phyloP scores from a whole-genome alignment of 2,797 vertebrate genomes.

The Dendrocincla tyrannina region DNA sequence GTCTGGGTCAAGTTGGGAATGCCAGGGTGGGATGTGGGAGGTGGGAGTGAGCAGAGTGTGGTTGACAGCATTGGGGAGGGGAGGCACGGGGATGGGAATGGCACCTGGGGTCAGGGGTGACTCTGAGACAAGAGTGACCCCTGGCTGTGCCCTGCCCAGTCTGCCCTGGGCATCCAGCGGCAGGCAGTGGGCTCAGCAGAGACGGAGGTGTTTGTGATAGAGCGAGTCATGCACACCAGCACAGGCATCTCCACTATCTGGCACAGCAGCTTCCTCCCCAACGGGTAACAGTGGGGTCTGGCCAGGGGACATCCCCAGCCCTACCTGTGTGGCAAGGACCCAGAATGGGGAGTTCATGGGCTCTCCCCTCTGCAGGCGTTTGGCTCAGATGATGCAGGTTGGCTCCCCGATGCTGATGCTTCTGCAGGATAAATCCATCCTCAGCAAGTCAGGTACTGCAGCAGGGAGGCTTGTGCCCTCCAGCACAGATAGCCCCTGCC shows the following conservation, averaged over 20 bases:
- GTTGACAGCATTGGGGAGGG: background rate
- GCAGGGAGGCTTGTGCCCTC: background rate
- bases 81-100: background rate
- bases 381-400: conserved; percentile 83
- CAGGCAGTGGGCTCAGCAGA: conserved; percentile 72
- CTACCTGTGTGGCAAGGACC: background rate
- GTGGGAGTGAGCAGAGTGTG: background rate
- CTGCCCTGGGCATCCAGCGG: conserved; percentile 76
- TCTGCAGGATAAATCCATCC: conserved; percentile 77
- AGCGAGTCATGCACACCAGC: conserved; percentile 73
- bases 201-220: conserved; percentile 82
- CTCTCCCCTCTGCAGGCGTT: conserved; percentile 71
- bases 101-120: background rate
- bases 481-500: background rate
- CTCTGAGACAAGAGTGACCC: background rate
- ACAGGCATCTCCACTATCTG: conserved; percentile 72
- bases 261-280: conserved; percentile 86
- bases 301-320: background rate
- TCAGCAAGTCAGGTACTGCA: conserved; percentile 75
- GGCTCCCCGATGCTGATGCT: conserved; percentile 82
- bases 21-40: background rate
- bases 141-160: conserved; percentile 49
- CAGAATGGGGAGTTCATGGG: background rate
- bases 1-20: background rate
- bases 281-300: conserved; percentile 76